Conservation (phyloP, 2,888 invertebrate genomes). For the Tetanocera ferruginea region DNA sequence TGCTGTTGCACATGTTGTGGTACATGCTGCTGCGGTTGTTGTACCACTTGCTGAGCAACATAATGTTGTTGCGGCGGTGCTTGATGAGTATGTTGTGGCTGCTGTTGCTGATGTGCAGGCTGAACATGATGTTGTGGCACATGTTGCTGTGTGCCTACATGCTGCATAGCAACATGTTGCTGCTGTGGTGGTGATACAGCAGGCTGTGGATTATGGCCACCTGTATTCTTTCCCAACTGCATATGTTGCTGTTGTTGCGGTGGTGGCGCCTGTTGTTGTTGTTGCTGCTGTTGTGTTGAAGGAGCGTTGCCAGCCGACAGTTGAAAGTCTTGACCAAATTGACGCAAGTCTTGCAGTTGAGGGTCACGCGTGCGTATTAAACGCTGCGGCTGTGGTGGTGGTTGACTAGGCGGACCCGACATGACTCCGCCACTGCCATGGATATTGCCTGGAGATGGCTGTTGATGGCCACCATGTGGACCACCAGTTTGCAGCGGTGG, state of each 20-base stretch:
- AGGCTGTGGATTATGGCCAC: constrained; percentile 64
- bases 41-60: constrained; percentile 46
- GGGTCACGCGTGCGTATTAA: constrained; percentile 65
- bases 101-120: constrained; percentile 48
- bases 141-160: constrained; percentile 55
- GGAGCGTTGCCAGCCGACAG: constrained; percentile 69
- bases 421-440: constrained; percentile 52
- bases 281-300: constrained; percentile 62
- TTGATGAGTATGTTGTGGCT: constrained; percentile 49
- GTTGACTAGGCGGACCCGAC: constrained; percentile 57
- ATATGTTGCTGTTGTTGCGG: constrained; percentile 56
- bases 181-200: constrained; percentile 61
- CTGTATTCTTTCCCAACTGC: constrained; percentile 53
- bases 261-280: constrained; percentile 52
- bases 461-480: constrained; percentile 45
- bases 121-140: constrained; percentile 55
- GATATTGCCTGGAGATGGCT: constrained; percentile 44
- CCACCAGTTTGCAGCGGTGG: constrained; percentile 61
- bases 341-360: constrained; percentile 76
- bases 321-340: constrained; percentile 86
- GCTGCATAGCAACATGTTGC: constrained; percentile 50
- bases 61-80: constrained; percentile 48
- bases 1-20: constrained; percentile 53
- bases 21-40: constrained; percentile 55
- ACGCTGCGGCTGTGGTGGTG: constrained; percentile 62